Base-by-base conservation (phyloP, 1,140 invertebrate genomes). In the Neocloeon triangulifer region DNA sequence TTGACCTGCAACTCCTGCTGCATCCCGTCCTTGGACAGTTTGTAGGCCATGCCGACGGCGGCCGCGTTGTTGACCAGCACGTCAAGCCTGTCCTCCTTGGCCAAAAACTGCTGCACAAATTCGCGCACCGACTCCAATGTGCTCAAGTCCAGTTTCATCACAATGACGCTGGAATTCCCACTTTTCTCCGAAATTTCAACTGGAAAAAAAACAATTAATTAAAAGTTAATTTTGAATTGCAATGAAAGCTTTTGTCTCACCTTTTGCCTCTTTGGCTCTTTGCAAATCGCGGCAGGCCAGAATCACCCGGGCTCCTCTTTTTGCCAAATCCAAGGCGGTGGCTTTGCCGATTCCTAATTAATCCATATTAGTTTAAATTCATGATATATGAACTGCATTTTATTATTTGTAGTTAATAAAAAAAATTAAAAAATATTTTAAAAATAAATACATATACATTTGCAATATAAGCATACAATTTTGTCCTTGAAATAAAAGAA, bases 251-350 rank as follows among this genome's bases (percentile, higher is more conserved):
- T n/a, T n/a, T 29, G 14, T 20, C 4, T 43, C 41, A 25, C 46
- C 40, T 4, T 51, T 52, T 0, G 62, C 64, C 33, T 53, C 49
- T 36, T 62, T 52, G 4, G 63, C 73, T 37, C 59, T 64, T n/a
- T 54, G 43, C 25, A 62, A 49, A 48, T 68, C 62, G 34, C 71
- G 53, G 41, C 73, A 76, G 1, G 68, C 72, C 32, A 78, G 50
- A 30, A 78, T 73, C 0, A 78, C 63, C 34, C 56, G 56, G 1
- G 66, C 71, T 0, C 70, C 69, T 39, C 69, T 50, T 38, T 49
- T 59, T 0, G 64, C 70, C 27, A 77, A 49, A 30, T 73, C 68
- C 43, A 63, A 48, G 1, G 73, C 72, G 8, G 73, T 69, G 37
- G 69, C 69, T 41, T 63, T 68, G 2, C 77, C 77, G 32, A 80